Base-by-base conservation (phyloP, 2,113 vertebrate species). In the Lanius collurio region DNA sequence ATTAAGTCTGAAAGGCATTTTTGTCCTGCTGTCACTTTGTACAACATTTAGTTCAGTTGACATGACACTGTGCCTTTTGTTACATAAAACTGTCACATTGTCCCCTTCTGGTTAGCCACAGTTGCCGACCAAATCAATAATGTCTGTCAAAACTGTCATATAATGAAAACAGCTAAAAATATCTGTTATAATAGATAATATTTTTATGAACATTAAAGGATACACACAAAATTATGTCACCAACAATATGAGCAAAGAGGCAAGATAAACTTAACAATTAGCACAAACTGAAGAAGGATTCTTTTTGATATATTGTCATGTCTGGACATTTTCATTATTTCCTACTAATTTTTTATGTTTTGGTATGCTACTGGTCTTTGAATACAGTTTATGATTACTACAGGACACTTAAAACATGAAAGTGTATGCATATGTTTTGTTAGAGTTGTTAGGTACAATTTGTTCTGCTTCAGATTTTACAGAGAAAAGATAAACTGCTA, bases 1-100 rank as follows among this genome's bases (percentile, higher is more conserved):
- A 98, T 98, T 98, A 98, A 98, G 97, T 97, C 97, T 97, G 98
- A 98, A 98, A 98, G 98, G 97, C 97, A 79, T 98, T 98, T 98
- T 98, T 98, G 98, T 98, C 97, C 97, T 96, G 97, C 98, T 98
- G 98, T 98, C 98, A 98, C 97, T 98, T 97, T 98, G 98, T 98
- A 96, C 98, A 98, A 98, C 97, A 97, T 98, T 98, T 98, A 98
- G 98, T 98, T 98, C 97, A 97, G 96, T 97, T 98, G 98, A 98
- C 98, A 98, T 98, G 98, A 98, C 98, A 98, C 96, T 97, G 97
- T 97, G 97, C 94, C 98, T 98, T 98, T 98, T 98, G 98, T 98
- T 98, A 98, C 97, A 98, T 98, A 98, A 98, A 98, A 97, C 97
- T 98, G 98, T 98, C 98, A 98, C 97, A 97, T 97, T 98, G 98